Conservation (phyloP, 2,888 invertebrate species). For the Ischnura elegans region DNA sequence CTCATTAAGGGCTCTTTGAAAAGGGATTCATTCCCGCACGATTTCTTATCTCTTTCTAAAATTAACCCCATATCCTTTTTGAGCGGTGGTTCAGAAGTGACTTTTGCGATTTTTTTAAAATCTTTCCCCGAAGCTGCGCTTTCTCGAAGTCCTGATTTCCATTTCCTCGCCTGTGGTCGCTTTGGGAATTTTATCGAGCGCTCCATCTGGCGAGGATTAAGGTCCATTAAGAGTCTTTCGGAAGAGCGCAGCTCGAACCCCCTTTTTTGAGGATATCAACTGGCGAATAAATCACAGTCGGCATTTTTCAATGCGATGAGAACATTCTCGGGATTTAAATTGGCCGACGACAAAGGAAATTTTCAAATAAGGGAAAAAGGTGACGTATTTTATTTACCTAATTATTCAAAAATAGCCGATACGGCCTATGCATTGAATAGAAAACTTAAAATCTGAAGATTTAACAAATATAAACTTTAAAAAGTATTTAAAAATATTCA, state of each 20-base stretch:
- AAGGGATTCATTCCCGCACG: background rate
- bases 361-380: too few species aligned
- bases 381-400: too few species aligned
- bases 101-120: background rate
- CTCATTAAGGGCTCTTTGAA: background rate
- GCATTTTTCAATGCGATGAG: too few species aligned
- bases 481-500: too few species aligned
- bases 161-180: background rate
- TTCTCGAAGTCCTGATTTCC: background rate
- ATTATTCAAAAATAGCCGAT: too few species aligned
- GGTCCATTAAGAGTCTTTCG: background rate
- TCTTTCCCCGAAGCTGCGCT: background rate
- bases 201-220: background rate
- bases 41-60: background rate
- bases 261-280: too few species aligned
- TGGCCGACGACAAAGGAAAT: too few species aligned
- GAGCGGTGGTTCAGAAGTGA: background rate
- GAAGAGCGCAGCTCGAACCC: background rate
- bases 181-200: background rate
- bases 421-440: too few species aligned
- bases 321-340: too few species aligned
- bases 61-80: background rate
- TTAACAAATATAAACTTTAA: too few species aligned
- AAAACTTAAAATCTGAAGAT: too few species aligned
- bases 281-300: too few species aligned